Evolutionary conservation across 2,113 vertebrate species (phyloP).

Genomic region (Larimichthys polyactis): DNA sequence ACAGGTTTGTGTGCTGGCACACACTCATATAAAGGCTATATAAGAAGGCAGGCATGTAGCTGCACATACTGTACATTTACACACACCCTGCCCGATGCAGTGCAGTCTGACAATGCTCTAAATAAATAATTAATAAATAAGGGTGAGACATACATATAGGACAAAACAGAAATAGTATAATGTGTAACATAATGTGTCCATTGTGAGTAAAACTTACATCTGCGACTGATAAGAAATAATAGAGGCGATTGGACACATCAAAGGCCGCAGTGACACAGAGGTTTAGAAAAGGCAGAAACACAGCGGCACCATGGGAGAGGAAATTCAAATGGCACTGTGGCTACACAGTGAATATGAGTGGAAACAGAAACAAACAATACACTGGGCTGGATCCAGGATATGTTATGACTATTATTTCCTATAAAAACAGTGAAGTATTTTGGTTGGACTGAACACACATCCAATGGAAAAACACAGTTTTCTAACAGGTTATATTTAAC

Average conservation of each 20-base stretch:
- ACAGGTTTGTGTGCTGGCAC: constrained; percentile 51
- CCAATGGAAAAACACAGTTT: constrained; percentile 44
- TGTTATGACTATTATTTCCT: constrained; percentile 65
- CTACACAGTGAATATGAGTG: constrained; percentile 51
- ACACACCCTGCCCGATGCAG: constrained; percentile 11
- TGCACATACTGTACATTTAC: constrained; percentile 41
- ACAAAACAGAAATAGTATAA: not conserved
- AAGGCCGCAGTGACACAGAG: not conserved
- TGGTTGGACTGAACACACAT: constrained; percentile 21
- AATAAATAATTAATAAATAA: not conserved
- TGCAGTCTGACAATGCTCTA: constrained; percentile 41
- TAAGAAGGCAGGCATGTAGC: constrained; percentile 56
- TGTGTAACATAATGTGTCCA: no score
- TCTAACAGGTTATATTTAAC: constrained; percentile 17
- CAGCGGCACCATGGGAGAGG: constrained; percentile 46
- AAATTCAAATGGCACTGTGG: constrained; percentile 54
- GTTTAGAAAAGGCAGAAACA: constrained; percentile 20
- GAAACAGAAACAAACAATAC: constrained; percentile 68
- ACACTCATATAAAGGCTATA: constrained; percentile 42
- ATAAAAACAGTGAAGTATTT: constrained; percentile 57
- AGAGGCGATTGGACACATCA: not conserved
- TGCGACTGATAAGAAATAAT: not conserved
- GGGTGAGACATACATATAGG: not conserved
- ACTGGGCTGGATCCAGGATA: constrained; percentile 61
- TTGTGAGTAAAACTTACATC: no score